Base-by-base conservation (phyloP, 2,113 vertebrate genomes). In the Brachypodius melanocephalos region DNA sequence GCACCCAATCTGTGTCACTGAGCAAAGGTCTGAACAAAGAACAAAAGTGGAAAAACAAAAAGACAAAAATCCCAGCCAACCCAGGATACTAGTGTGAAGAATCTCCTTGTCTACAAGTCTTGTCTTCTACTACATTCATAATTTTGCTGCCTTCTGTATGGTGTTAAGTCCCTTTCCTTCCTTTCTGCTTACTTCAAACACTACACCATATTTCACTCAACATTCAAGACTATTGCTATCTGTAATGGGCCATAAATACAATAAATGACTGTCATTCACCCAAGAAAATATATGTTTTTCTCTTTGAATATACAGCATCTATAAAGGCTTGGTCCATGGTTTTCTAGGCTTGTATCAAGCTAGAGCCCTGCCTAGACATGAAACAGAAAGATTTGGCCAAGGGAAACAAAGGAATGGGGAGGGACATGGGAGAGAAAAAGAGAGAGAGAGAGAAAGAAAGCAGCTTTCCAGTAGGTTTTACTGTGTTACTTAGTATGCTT, bases 401-500 rank as follows among this genome's bases (percentile, higher is more conserved):
- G 10, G 4, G 58, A 25, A 67, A 73, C 4, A 55, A 51, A 48
- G 17, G 7, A 54, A 36, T 26, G 31, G 3, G 10, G 40, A 24
- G 10, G 19, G 8, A 45, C 7, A 1, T 1, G 22, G 2, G 10
- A 28, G 8, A 32, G 18, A 43, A 28, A 29, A 4, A 66, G 24
- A 67, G 17, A n/a, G 40, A 43, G 22, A 42, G 26, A 42, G 17
- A 42, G 17, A 49, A 1, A 57, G 28, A 46, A 79, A 49, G 10
- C 9, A 71, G 31, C 10, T 58, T 59, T 59, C 14, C 5, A 34
- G 28, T 69, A 77, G 5, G 2, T 69, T 54, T 85, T 48, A 58
- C 24, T 48, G 2, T 36, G 9, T 57, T 66, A 42, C 4, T 38
- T 42, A 13, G 4, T 42, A 25, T 21, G 5, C 5, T 13, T 85